Evolutionary conservation across 2,797 vertebrate species (phyloP), one percentile per base, ranked within the genome.

Genomic region (Arnoldichthys spilopterus): DNA sequence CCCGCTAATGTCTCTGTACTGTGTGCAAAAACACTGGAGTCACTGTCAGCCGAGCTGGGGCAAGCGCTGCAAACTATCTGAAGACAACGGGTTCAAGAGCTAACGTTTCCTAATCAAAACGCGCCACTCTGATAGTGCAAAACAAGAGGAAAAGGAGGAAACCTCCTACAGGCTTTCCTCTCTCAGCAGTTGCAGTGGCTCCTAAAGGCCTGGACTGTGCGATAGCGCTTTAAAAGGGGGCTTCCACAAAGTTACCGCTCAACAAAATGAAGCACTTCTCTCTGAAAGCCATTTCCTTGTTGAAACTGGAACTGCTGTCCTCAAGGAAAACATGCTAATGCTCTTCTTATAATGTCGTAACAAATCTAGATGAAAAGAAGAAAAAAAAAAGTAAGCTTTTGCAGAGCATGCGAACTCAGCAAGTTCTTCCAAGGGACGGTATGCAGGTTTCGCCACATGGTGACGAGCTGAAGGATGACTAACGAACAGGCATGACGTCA

Each of bases 91-190:
- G 88, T 90, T 91, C 84, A 89, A 91, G 88, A 90, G 87, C 82
- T 78, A 77, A 77, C 15, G 77, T 87, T 92, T 93, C 91, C 92
- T 91, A 91, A 92, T 91, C 88, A 92, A 83, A 93, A 87, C 86
- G 85, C 69, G 82, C 79, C 26, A 67, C 75, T 83, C 76, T 84
- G 86, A 90, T 80, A 18, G 80, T 77, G 85, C 87, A 89, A 91
- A 92, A 92, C 82, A 89, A 86, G 76, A 89, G 88, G 88, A 90
- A 91, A 88, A 76, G 81, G 84, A 86, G 69, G 49, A 76, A 75
- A 84, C 70, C 82, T 85, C 61, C 67, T 85, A 68, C 84, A 88
- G 87, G 71, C 85, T 82, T 75, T 70, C 78, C 84, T 72, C 47
- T 56, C 74, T 37, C 73, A 58, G 70, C 78, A 74, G 82, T 79